Evolutionary conservation across 2,113 vertebrate genomes (phyloP).

Genomic region (Neofelis nebulosa): DNA sequence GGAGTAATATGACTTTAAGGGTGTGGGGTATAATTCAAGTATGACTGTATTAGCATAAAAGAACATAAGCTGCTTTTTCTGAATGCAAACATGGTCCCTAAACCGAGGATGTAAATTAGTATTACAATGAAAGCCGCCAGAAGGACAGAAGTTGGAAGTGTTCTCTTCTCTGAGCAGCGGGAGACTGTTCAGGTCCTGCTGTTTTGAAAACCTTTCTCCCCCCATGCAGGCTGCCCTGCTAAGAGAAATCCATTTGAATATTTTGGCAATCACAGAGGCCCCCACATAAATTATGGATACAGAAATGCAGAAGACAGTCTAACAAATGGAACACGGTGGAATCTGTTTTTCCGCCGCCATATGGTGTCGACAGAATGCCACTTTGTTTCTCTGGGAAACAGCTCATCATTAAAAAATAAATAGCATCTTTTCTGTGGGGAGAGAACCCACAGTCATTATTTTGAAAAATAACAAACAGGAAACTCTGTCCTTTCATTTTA

Average conservation of each 20-base stretch:
- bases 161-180: constrained; percentile 85
- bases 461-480: constrained; percentile 79
- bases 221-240: constrained; percentile 81
- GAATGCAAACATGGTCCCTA: constrained; percentile 83
- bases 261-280: constrained; percentile 85
- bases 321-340: constrained; percentile 85
- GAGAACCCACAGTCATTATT: constrained; percentile 77
- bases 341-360: constrained; percentile 86
- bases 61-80: constrained; percentile 79
- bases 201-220: constrained; percentile 86
- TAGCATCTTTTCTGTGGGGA: constrained; percentile 79
- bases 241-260: constrained; percentile 87
- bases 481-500: constrained; percentile 76
- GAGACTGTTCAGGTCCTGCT: constrained; percentile 86
- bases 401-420: constrained; percentile 86
- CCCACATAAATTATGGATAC: constrained; percentile 87
- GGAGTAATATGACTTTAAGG: constrained; percentile 76
- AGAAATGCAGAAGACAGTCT: constrained; percentile 84
- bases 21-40: constrained; percentile 80
- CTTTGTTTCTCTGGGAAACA: constrained; percentile 86
- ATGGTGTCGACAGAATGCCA: constrained; percentile 88
- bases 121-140: constrained; percentile 86
- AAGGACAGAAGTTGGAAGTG: constrained; percentile 87
- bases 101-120: constrained; percentile 85
- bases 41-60: constrained; percentile 80